Evolutionary conservation across 2,113 vertebrate genomes (phyloP).

Genomic region (Osmerus mordax): DNA sequence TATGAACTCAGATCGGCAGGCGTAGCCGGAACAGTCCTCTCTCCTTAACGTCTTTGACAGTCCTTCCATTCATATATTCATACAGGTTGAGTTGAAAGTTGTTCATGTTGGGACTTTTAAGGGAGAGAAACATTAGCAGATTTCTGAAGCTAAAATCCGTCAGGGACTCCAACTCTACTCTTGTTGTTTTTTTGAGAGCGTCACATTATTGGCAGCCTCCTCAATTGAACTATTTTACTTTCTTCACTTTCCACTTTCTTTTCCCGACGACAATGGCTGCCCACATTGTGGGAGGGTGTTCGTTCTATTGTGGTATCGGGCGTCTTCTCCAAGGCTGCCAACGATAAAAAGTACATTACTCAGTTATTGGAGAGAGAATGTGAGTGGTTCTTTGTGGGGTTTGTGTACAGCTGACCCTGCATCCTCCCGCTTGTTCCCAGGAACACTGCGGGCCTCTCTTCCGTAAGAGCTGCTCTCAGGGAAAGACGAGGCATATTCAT

Average conservation of each 20-base stretch:
- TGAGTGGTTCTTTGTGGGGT: slow-evolving; percentile 54
- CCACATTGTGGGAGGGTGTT: slow-evolving; percentile 34
- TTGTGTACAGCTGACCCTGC: slow-evolving; percentile 34
- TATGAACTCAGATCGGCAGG: slow-evolving; percentile 49
- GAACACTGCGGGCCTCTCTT: background rate
- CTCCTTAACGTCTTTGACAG: background rate
- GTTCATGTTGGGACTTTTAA: too few relatives aligned
- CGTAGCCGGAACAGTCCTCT: slow-evolving; percentile 22
- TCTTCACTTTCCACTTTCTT: slow-evolving; percentile 9
- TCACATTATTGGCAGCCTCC: slow-evolving; percentile 21
- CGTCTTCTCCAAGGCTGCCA: background rate
- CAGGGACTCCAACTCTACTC: background rate
- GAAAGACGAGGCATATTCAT: background rate
- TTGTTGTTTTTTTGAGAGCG: background rate
- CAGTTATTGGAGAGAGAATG: background rate
- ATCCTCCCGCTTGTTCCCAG: slow-evolving; percentile 50
- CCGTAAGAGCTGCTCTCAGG: slow-evolving; percentile 35
- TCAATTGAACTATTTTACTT: background rate
- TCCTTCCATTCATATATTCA: background rate
- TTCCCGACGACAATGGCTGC: slow-evolving; percentile 27
- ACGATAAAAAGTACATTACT: background rate
- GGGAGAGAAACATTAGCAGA: slow-evolving; percentile 40
- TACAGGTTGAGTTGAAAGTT: background rate
- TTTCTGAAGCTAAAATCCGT: slow-evolving; percentile 54
- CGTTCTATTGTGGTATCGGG: slow-evolving; percentile 14